These are phyloP conservation scores for Benitochromis conjunctus DNA, from an alignment of 2,113 vertebrate species.

Conservation along the genomic window DNA sequence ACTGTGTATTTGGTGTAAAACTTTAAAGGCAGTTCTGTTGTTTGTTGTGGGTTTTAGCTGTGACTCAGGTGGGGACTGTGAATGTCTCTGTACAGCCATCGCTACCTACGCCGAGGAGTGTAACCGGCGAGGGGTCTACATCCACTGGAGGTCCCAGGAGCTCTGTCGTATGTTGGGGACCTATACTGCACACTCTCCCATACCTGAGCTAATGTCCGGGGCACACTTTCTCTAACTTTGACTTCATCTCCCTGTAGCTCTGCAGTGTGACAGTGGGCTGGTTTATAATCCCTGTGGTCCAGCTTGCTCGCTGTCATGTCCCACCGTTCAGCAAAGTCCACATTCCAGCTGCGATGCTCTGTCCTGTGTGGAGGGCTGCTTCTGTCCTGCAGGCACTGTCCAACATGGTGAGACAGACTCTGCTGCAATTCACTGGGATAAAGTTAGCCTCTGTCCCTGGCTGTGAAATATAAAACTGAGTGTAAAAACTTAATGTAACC, in stretches of 20 bases:
- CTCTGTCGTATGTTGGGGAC: constrained; percentile 79
- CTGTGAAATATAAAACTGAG: background rate
- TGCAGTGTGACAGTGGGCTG: constrained; percentile 86
- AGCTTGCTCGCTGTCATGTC: constrained; percentile 76
- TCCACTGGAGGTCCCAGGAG: constrained; percentile 88
- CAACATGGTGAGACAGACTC: constrained; percentile 66
- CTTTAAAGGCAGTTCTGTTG: background rate
- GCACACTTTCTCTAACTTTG: background rate
- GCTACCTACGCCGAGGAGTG: constrained; percentile 86
- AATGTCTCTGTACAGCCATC: constrained; percentile 88
- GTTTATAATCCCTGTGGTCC: constrained; percentile 84
- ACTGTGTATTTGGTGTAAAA: background rate
- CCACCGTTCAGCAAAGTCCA: constrained; percentile 30
- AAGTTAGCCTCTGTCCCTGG: background rate
- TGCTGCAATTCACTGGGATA: background rate
- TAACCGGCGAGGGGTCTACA: constrained; percentile 68
- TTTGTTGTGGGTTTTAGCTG: constrained; percentile 50
- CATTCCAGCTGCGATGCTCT: constrained; percentile 69
- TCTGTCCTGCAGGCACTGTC: constrained; percentile 80
- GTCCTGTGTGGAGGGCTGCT: constrained; percentile 86
- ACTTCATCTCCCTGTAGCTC: constrained; percentile 62
- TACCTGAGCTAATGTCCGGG: background rate
- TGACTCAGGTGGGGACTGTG: constrained; percentile 86
- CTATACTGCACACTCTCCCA: background rate
- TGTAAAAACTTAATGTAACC: background rate